Conservation (phyloP, 2,888 invertebrate species). For the Mellilla xanthometata region DNA sequence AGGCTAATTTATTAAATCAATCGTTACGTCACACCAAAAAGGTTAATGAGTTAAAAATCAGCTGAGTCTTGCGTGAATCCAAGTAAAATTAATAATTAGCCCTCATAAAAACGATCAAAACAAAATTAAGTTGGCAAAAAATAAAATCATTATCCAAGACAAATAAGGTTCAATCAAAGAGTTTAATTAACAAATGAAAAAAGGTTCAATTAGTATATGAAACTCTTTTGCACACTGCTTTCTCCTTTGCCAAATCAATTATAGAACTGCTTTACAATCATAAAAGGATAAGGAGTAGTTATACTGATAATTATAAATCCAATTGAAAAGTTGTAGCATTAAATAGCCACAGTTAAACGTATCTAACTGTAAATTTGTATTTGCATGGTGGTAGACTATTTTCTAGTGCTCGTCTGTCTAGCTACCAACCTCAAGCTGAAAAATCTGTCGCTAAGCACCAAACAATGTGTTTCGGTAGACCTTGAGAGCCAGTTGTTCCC, state of each 20-base stretch:
- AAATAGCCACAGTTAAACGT: too few relatives aligned
- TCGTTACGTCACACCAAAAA: too few relatives aligned
- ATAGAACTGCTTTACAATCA: conserved; percentile 38
- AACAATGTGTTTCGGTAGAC: too few relatives aligned
- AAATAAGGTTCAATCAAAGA: conserved; percentile 27
- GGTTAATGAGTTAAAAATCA: background rate
- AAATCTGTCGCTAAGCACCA: too few relatives aligned
- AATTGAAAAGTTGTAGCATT: too few relatives aligned
- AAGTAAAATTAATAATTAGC: conserved; percentile 12
- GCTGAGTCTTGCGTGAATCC: background rate
- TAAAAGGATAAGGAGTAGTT: conserved; percentile 29
- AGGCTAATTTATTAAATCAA: too few relatives aligned
- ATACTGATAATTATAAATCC: background rate
- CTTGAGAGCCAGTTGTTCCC: too few relatives aligned
- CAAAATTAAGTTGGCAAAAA: conserved; percentile 19
- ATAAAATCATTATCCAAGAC: conserved; percentile 25
- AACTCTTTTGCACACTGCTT: conserved; percentile 43
- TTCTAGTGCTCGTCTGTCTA: too few relatives aligned
- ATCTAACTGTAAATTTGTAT: too few relatives aligned
- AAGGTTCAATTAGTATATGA: conserved; percentile 34
- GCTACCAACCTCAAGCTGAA: too few relatives aligned
- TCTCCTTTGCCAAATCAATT: conserved; percentile 48
- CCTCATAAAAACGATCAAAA: conserved; percentile 16
- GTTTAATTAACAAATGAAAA: conserved; percentile 35
- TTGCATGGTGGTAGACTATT: too few relatives aligned